A percentile compares a stretch with the other conserved stretches of the same genome.
Evolutionary conservation across 2,113 vertebrate species (phyloP).

Genomic region (Rhynchomys soricoides): DNA sequence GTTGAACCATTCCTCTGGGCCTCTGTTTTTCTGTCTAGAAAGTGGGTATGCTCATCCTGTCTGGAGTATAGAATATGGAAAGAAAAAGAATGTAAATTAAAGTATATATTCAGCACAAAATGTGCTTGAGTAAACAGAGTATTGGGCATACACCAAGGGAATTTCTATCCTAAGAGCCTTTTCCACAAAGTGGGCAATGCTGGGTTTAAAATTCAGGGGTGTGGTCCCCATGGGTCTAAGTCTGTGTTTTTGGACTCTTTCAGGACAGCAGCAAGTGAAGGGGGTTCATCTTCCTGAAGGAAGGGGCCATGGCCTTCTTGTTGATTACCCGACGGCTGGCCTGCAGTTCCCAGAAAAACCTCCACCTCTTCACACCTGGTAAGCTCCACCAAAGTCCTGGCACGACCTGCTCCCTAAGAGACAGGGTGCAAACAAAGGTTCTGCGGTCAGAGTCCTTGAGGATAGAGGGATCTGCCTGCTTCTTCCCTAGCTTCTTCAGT

Average conservation of each 20-base stretch:
- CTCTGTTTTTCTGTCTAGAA: background rate
- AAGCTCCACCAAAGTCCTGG: slow-evolving; percentile 50
- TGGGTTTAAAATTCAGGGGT: background rate
- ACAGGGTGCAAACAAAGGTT: accelerated
- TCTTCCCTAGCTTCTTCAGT: background rate
- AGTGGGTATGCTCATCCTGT: background rate
- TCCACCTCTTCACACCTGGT: slow-evolving; percentile 85
- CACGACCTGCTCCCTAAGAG: background rate
- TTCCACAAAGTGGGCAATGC: background rate
- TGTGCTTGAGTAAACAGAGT: background rate
- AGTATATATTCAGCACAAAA: background rate
- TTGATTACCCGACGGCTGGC: slow-evolving; percentile 88
- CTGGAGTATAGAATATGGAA: background rate
- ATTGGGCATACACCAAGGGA: background rate
- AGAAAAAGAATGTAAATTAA: background rate
- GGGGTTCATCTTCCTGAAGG: slow-evolving; percentile 33
- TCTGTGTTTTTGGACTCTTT: background rate
- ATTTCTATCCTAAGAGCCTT: background rate
- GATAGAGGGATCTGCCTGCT: background rate
- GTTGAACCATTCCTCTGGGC: background rate
- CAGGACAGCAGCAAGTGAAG: slow-evolving; percentile 55
- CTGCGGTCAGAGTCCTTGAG: background rate
- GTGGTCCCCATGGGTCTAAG: background rate
- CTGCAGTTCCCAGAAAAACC: slow-evolving; percentile 86
- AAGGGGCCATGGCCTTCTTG: slow-evolving; percentile 89